Conservation (phyloP, 2,888 invertebrate species). For the Scaptomyza tumidula region DNA sequence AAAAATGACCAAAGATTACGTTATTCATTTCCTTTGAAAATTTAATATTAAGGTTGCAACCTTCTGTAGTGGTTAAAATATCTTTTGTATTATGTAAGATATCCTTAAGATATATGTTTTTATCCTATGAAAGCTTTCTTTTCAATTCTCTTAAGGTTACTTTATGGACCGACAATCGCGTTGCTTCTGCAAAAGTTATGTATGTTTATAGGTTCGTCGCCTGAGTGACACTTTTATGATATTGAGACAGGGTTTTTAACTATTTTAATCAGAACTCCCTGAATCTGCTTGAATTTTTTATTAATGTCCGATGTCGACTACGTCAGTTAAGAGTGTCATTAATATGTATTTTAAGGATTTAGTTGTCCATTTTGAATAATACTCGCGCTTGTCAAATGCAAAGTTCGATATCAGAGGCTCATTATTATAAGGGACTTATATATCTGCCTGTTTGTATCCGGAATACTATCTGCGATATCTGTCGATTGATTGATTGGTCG, state of each 20-base stretch:
- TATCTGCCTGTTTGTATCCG: constrained; percentile 14
- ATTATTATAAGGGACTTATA: constrained; percentile 18
- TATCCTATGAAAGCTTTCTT: too few species aligned
- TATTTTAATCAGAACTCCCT: neutral
- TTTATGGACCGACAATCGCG: too few species aligned
- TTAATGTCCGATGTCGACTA: neutral
- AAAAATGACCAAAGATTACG: too few species aligned
- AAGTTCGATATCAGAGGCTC: constrained; percentile 7
- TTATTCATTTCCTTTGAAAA: too few species aligned
- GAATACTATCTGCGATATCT: constrained; percentile 33
- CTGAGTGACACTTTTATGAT: neutral
- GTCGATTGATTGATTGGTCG: constrained; percentile 55
- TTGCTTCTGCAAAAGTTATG: too few species aligned
- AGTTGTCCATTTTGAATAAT: constrained; percentile 16
- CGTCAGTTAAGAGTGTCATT: constrained; percentile 1
- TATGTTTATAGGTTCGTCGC: neutral
- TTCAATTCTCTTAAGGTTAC: too few species aligned
- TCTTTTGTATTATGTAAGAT: too few species aligned
- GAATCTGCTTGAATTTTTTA: neutral
- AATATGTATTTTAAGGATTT: constrained; percentile 10
- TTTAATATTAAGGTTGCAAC: too few species aligned
- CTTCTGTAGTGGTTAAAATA: too few species aligned
- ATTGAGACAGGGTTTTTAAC: neutral
- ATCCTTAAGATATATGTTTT: too few species aligned
- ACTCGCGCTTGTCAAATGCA: neutral